Evolutionary conservation across 2,113 vertebrate species (phyloP), one percentile per base, ranked within the genome.

Genomic region (Pelecanus crispus): DNA sequence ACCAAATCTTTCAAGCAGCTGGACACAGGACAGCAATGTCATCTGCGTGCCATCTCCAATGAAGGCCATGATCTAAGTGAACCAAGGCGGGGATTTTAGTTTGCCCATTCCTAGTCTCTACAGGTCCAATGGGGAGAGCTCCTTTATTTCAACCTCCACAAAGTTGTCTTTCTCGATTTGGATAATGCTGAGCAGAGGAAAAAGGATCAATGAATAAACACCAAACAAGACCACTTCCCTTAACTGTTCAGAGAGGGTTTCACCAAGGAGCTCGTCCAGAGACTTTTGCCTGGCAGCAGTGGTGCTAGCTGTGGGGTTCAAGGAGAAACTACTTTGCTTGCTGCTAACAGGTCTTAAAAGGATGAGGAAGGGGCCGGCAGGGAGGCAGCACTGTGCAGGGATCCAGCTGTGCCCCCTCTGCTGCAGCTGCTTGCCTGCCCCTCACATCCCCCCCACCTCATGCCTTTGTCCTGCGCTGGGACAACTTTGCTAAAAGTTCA

Each of bases 321-420:
- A 86, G 89, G 26, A 84, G 65, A 94, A 90, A 68, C 8, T 10
- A 18, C 49, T 87, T 74, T 62, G 18, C 83, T 68, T 70, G 53
- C 47, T 58, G 40, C 52, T 55, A 75, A 62, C 9, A 59, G 63
- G 52, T 21, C 44, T 52, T 10, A 28, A 42, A 66, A 65, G 26
- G 62, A 50, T 55, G 75, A 52, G 29, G 82, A 62, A 88, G 70
- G 65, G 38, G 18, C 38, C 49, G 24, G 50, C 81, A 71, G 44
- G 65, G 34, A 90, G 44, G 49, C 44, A 90, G 75, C 1, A 6
- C 61, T 53, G 28, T 17, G 70, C 70, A 73, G 49, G 59, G 42
- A 85, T 80, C 86, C 94, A 93, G 88, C 90, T 93, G 92, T 90
- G 75, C 59, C 73, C 68, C 75, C 58, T 86, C n/a, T 3, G 2